Conservation (phyloP, 2,888 invertebrate genomes). For the Digitonthophagus gazella region DNA sequence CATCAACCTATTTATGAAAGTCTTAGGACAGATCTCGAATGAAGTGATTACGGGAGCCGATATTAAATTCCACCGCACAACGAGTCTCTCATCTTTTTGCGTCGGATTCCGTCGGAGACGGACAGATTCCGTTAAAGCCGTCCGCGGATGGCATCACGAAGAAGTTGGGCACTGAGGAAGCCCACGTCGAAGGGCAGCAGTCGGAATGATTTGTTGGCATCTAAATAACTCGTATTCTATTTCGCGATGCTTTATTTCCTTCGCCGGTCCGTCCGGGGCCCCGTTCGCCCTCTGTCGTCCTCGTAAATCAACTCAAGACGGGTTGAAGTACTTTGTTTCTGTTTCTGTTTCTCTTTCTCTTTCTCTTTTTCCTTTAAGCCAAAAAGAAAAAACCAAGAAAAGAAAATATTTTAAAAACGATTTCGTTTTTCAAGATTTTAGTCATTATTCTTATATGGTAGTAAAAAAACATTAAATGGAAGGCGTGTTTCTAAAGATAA, state of each 20-base stretch:
- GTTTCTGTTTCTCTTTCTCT: not conserved
- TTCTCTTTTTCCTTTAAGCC: not conserved
- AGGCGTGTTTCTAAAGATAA: not conserved
- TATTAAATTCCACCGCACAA: not conserved
- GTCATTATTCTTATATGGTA: too few species aligned
- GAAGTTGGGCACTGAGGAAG: not conserved
- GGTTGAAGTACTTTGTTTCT: not conserved
- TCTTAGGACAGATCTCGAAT: not conserved
- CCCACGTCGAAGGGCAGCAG: not conserved
- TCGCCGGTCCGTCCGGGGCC: slow-evolving; percentile 37
- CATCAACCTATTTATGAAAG: not conserved
- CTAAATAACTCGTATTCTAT: slow-evolving; percentile 52
- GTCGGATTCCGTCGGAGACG: not conserved
- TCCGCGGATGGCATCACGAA: not conserved
- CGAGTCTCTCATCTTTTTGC: not conserved
- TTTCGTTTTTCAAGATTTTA: too few species aligned
- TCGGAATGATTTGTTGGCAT: slow-evolving; percentile 48
- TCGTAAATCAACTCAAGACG: not conserved
- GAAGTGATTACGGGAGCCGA: not conserved
- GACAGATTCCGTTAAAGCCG: not conserved
- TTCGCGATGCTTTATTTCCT: slow-evolving; percentile 50
- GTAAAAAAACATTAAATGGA: not conserved
- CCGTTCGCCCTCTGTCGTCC: not conserved
- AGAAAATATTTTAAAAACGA: too few species aligned
- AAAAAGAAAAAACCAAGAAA: not conserved